phyloP scores from a whole-genome alignment of 2,113 vertebrate genomes.

The Setophaga petechia region DNA sequence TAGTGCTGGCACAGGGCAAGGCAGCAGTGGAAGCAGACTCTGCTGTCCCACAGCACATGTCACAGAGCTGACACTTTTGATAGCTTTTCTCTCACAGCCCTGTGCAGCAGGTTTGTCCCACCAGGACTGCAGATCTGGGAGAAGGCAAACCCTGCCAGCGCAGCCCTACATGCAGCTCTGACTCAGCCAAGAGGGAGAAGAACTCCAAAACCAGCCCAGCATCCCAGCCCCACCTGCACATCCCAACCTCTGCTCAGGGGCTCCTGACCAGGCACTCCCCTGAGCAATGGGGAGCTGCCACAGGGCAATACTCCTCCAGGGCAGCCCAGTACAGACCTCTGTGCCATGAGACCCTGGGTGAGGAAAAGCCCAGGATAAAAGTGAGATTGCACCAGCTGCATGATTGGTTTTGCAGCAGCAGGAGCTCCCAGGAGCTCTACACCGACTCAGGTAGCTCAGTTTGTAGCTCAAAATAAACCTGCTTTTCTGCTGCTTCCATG shows the following conservation, averaged over 20 bases:
- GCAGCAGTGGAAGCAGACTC: neutral
- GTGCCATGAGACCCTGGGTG: neutral
- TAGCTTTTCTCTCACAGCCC: neutral
- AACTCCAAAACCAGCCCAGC: neutral
- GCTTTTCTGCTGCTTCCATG: neutral
- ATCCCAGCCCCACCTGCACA: neutral
- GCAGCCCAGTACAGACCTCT: neutral
- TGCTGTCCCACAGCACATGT: neutral
- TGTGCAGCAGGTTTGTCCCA: neutral
- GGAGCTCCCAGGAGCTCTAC: neutral
- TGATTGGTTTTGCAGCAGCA: neutral
- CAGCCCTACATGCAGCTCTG: accelerated
- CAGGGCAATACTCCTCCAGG: too few species aligned
- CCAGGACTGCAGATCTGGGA: neutral
- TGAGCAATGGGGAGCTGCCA: accelerated
- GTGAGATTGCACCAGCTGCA: neutral
- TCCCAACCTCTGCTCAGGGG: neutral
- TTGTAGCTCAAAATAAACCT: neutral
- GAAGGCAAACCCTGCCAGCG: neutral
- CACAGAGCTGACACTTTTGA: neutral
- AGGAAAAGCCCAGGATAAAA: neutral
- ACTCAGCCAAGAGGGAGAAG: neutral
- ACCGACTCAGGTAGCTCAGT: neutral
- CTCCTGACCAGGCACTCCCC: neutral
- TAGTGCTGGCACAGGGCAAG: accelerated